A percentile compares a stretch with the other conserved stretches of the same genome.
phyloP scores from a whole-genome alignment of 1,140 invertebrate species.

The Arion vulgaris region DNA sequence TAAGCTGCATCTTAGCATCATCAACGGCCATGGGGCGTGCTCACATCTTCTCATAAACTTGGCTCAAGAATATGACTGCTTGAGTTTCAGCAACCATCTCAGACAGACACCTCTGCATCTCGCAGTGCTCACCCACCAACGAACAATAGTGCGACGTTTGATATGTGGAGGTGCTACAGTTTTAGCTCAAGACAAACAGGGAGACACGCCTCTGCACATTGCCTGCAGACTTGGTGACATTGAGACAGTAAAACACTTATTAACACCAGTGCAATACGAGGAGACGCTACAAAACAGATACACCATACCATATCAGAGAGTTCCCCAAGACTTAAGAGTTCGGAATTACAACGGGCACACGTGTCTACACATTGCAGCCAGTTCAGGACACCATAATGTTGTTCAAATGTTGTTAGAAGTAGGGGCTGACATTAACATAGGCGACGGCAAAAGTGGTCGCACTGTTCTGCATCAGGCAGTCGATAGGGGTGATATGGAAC shows the following conservation, averaged over 20 bases:
- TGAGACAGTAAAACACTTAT: slow-evolving; percentile 75
- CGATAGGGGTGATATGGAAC: slow-evolving; percentile 35
- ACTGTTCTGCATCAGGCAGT: slow-evolving; percentile 54
- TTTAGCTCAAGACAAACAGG: slow-evolving; percentile 42
- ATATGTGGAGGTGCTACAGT: slow-evolving; percentile 79
- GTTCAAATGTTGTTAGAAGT: slow-evolving; percentile 40
- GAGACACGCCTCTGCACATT: slow-evolving; percentile 83
- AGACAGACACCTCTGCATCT: slow-evolving; percentile 80
- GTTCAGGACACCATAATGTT: slow-evolving; percentile 35
- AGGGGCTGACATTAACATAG: slow-evolving; percentile 80
- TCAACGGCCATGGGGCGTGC: background rate
- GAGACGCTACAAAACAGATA: slow-evolving; percentile 32
- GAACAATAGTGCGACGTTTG: slow-evolving; percentile 77
- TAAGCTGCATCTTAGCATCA: slow-evolving; percentile 23
- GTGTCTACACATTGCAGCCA: slow-evolving; percentile 71
- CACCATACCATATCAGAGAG: slow-evolving; percentile 72
- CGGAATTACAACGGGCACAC: slow-evolving; percentile 85
- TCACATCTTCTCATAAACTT: slow-evolving; percentile 34
- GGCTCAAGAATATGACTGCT: background rate
- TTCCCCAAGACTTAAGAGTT: slow-evolving; percentile 76
- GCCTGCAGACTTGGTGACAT: slow-evolving; percentile 82
- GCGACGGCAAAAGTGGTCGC: slow-evolving; percentile 64
- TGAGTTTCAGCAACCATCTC: slow-evolving; percentile 44
- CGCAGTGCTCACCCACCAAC: slow-evolving; percentile 80
- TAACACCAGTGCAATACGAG: slow-evolving; percentile 40